These are phyloP conservation scores for Salvelinus alpinus DNA, from an alignment of 2,113 vertebrate species.

Conservation along the genomic window DNA sequence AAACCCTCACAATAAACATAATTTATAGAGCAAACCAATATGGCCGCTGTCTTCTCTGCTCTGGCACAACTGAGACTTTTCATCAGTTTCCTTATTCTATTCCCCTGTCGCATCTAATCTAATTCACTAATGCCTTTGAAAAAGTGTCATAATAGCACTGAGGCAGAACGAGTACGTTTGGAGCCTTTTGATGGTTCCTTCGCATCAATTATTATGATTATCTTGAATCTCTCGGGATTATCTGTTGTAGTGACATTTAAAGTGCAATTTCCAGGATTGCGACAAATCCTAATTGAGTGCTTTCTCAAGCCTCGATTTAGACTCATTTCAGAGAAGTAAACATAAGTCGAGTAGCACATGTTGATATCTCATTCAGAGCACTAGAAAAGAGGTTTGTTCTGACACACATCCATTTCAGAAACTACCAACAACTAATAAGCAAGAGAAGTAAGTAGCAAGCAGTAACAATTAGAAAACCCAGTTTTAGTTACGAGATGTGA, in stretches of 20 bases:
- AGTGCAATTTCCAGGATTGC: slow-evolving; percentile 6
- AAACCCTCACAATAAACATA: neutral
- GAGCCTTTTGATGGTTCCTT: slow-evolving; percentile 7
- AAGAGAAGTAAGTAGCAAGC: too few species aligned
- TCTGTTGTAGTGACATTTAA: slow-evolving; percentile 10
- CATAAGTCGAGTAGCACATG: neutral
- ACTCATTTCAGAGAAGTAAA: slow-evolving; percentile 33
- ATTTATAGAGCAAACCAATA: neutral
- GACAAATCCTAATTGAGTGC: slow-evolving; percentile 25
- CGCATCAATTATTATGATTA: slow-evolving; percentile 61
- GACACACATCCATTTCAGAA: too few species aligned
- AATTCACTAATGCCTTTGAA: neutral
- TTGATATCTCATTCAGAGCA: neutral
- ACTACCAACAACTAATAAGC: too few species aligned
- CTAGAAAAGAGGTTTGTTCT: neutral
- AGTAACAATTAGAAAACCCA: too few species aligned
- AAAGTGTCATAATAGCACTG: neutral
- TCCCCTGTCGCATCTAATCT: neutral
- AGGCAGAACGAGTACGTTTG: neutral
- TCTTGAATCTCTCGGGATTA: slow-evolving; percentile 8
- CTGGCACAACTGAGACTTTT: neutral
- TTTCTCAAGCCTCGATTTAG: slow-evolving; percentile 36
- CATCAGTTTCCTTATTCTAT: neutral
- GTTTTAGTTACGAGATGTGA: too few species aligned
- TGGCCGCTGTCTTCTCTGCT: neutral